These are phyloP conservation scores for Agrotis puta DNA, from an alignment of 2,888 invertebrate species.

Conservation along the genomic window DNA sequence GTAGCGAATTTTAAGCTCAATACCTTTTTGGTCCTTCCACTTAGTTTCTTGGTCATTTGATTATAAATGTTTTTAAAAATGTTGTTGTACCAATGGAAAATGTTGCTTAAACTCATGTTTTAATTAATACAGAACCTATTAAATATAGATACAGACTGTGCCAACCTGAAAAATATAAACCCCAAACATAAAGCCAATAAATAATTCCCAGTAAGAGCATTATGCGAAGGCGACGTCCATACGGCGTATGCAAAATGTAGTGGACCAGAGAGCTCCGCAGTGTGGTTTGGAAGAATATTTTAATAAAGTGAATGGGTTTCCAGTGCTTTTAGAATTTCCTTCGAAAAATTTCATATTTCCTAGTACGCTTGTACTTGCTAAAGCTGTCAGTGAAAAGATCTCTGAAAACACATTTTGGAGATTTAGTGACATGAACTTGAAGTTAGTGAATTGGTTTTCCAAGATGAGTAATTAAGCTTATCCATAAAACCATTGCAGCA, in stretches of 20 bases:
- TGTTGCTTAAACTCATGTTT: neutral
- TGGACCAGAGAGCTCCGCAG: conserved; percentile 62
- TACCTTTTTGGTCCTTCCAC: neutral
- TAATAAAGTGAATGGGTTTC: conserved; percentile 74
- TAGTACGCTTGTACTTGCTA: conserved; percentile 23
- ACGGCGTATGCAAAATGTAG: conserved; percentile 77
- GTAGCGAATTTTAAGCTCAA: neutral
- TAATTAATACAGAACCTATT: neutral
- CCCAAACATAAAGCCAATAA: conserved; percentile 11
- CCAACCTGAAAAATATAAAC: neutral
- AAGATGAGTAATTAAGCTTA: neutral
- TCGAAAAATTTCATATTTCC: conserved; percentile 69
- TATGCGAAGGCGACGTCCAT: conserved; percentile 69
- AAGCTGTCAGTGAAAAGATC: neutral
- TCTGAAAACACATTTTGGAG: neutral
- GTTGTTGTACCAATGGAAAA: neutral
- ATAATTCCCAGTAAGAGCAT: conserved; percentile 64
- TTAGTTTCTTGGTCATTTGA: neutral
- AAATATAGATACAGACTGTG: neutral
- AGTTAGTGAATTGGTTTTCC: neutral
- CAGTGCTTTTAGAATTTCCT: conserved; percentile 69
- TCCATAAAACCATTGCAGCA: neutral
- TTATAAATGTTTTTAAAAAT: neutral
- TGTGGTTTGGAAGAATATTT: conserved; percentile 72
- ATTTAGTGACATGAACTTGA: neutral